Base-by-base conservation (phyloP, 2,797 vertebrate genomes). In the Cryptoblepharus egeriae region DNA sequence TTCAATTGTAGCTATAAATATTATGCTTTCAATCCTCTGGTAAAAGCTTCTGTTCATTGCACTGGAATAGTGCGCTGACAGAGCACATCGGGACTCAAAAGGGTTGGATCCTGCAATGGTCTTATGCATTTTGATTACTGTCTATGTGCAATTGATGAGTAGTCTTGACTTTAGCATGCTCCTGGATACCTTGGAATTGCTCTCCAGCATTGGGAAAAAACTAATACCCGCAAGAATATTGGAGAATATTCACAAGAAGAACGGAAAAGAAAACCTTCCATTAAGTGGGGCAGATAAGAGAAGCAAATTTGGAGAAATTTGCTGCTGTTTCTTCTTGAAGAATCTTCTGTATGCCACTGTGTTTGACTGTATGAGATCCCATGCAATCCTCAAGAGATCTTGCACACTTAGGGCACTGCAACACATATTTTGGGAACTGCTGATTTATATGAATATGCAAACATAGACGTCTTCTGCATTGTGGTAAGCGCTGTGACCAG, bases 1-100 rank as follows among this genome's bases (percentile, higher is more conserved):
- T 72, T 81, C 76, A 91, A 79, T 80, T 85, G 52, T n/a, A 58
- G 20, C 12, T 13, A 45, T 61, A 42, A 88, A 75, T 0, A 65
- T 49, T 37, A 79, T 80, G 28, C 42, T 78, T 81, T 70, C 78
- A 16, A 24, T 35, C 24, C 42, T 76, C 45, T 65, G n/a, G n/a
- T 12, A 77, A 11, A 63, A 42, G 20, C 5, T 49, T 77, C 65
- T 30, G 55, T 58, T 60, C 55, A 70, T 22, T 87, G 49, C 55
- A 57, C 16, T 58, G 26, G 52, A 26, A 28, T 58, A 58, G 18
- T 71, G 55, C 4, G 6, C 28, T 71, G 20, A 28, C 55, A 70
- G 20, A 79, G 20, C n/a, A 39, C 37, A 79, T 6, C 70, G 37
- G 20, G n/a, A 37, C 60, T 30, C 45, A 79, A 30, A 20, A 70